Conservation (phyloP, 2,113 vertebrate species). For the Grammomys surdaster region DNA sequence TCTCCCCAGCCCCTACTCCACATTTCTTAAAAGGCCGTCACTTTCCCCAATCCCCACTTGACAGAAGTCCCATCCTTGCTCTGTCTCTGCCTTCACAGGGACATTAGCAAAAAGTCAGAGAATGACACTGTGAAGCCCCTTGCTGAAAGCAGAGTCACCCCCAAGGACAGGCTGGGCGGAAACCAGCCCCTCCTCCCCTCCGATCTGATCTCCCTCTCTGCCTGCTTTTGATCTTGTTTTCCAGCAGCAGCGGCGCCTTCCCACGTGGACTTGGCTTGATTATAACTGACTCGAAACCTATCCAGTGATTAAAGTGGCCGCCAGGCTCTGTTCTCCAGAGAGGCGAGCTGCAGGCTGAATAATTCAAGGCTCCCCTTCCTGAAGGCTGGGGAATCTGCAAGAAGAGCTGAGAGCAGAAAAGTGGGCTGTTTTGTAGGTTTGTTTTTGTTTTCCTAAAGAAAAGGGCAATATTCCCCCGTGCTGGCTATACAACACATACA, state of each 20-base stretch:
- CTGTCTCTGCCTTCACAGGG: not conserved
- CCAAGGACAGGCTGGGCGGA: not conserved
- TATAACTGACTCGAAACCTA: constrained; percentile 81
- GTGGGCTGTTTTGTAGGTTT: not conserved
- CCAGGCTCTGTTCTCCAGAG: constrained; percentile 71
- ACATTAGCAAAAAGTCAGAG: constrained; percentile 40
- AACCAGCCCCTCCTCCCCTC: constrained; percentile 51
- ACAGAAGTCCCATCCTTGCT: not conserved
- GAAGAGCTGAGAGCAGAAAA: constrained; percentile 63
- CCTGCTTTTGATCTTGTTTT: constrained; percentile 78
- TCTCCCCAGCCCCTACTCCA: not conserved
- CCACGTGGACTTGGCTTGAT: constrained; percentile 75
- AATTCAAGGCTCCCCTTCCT: constrained; percentile 76
- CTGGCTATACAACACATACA: constrained; percentile 61
- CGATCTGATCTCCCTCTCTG: constrained; percentile 50
- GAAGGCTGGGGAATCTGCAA: constrained; percentile 57
- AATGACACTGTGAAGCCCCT: not conserved
- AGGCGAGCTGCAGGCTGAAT: constrained; percentile 74
- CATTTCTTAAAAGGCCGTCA: not conserved
- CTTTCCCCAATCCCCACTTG: not conserved
- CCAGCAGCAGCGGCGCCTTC: constrained; percentile 72
- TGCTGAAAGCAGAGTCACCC: not conserved
- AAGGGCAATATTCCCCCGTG: constrained; percentile 66
- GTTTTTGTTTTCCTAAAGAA: constrained; percentile 63
- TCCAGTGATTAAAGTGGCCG: constrained; percentile 82